Evolutionary conservation across 2,888 invertebrate genomes (phyloP), one percentile per base, ranked within the genome.

Genomic region (Caenorhabditis plicata): DNA sequence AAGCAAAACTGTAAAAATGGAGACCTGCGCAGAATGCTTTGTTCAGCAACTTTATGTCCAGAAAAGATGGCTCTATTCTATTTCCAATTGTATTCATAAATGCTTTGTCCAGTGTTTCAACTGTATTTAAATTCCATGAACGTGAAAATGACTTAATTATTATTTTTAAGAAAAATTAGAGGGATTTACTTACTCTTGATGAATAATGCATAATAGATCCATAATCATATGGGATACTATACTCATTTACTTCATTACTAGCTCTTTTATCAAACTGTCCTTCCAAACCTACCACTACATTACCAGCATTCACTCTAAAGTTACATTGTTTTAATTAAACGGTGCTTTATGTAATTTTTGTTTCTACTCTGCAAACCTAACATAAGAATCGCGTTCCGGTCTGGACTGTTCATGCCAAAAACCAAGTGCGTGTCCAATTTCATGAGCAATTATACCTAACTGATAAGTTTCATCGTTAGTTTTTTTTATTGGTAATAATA

Each of bases 391-490:
- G n/a, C 74, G 47, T 36, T 74, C 74, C 1, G 72, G 67, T 29
- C 74, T 42, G 1, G 70, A 57, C 43, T 74, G 74, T 26, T 74
- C 74, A 45, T 74, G 74, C 71, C 71, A 74, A 35, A 74, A 66
- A 9, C 74, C 74, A 5, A 74, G 40, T 8, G 69, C 44, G 35
- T 74, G 74, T 1, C 66, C 64, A 11, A 74, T 50, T 60, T 74
- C 74, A 47, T 74, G 74, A 19, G 64, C 50, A 4, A 70, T 66
- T 27, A 74, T 71, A 19, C 74, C 74, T 22, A 60, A 36, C 72
- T 68, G 36, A 42, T 54, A 46, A n/a, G 9, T 20, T 13, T 33
- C n/a, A 41, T 13, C 19, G 22, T 15, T 43, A 22, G 25, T 38
- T 13, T 25, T 2, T 11, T 17, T 29, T 13, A 27, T 9, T 25